Base-by-base conservation (phyloP, 2,797 vertebrate species). In the Helicolenus hilgendorfi region DNA sequence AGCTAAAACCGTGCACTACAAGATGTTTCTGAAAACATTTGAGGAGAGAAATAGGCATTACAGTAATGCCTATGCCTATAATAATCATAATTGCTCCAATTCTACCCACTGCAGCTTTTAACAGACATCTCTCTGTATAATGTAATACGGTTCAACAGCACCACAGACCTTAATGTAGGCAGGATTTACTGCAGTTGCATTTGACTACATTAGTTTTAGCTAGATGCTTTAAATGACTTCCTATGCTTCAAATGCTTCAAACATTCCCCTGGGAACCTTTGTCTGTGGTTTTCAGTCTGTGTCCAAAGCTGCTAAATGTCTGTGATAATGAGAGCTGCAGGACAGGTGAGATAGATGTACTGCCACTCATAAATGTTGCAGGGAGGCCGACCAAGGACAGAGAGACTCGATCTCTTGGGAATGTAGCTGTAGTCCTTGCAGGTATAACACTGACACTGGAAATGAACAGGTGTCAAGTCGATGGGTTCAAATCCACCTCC, bases 341-440 rank as follows among this genome's bases (percentile, higher is more conserved):
- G 79, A 41, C 71, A 83, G 78, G 55, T 45, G 82, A 75, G 78
- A 79, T 15, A 5, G 69, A 81, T 77, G 73, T 53, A 20, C 35
- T 56, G 83, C 29, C 64, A 65, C 69, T 86, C 59, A 79, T 72
- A 79, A 84, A 91, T 72, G 82, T 76, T 92, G 69, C 70, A 91
- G 55, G 27, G 60, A 79, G 79, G 14, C 8, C 69, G 77, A 80
- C 62, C 77, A 74, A 74, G 71, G 81, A 82, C 73, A 35, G 58
- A 49, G 29, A 63, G 35, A 68, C 70, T 20, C 15, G 29, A 75
- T 78, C 81, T 85, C 77, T 14, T 4, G 76, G 72, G 77, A 78
- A 58, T 36, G 45, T 73, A 74, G 65, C 78, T 20, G 72, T 53
- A 45, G 70, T 84, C 81, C 65, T 77, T 11, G 35, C 70, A 79